Evolutionary conservation across 2,797 vertebrate species (phyloP).

Genomic region (Halcyon badia): DNA sequence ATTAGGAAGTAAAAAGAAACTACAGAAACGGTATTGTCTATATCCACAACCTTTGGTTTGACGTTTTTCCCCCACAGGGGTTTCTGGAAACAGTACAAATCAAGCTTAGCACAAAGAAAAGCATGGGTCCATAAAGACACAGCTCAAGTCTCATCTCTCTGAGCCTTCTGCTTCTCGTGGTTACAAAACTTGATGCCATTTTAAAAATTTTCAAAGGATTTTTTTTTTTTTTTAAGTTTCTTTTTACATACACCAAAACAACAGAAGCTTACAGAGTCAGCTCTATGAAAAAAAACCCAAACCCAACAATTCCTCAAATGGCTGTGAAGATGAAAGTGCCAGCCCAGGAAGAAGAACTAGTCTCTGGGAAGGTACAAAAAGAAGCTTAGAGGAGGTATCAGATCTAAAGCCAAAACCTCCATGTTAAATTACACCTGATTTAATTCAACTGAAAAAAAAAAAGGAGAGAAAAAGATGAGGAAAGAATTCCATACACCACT

Average conservation of each 20-base stretch:
- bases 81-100: not conserved
- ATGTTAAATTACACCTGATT: not conserved
- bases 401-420: constrained; percentile 41
- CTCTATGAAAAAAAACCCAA: not conserved
- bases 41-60: not conserved
- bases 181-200: not conserved
- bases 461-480: not conserved
- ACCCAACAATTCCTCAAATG: not conserved
- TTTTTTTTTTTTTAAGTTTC: not conserved
- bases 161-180: not conserved
- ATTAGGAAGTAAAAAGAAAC: not conserved
- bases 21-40: not conserved
- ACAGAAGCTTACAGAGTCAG: not conserved
- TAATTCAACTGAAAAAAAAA: not conserved
- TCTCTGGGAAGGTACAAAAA: not conserved
- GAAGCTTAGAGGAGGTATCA: not conserved
- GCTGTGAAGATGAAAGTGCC: not conserved
- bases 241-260: not conserved
- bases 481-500: not conserved
- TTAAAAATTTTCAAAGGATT: not conserved
- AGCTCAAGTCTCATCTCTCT: not conserved
- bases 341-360: not conserved
- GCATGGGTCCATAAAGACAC: not conserved
- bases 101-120: not conserved
- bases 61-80: not conserved